Percentiles rank a stretch among this genome's conserved stretches.
These are phyloP conservation scores for Lytechinus variegatus DNA, from an alignment of 35 echinoderm and acorn worm genomes.

Conservation along the genomic window DNA sequence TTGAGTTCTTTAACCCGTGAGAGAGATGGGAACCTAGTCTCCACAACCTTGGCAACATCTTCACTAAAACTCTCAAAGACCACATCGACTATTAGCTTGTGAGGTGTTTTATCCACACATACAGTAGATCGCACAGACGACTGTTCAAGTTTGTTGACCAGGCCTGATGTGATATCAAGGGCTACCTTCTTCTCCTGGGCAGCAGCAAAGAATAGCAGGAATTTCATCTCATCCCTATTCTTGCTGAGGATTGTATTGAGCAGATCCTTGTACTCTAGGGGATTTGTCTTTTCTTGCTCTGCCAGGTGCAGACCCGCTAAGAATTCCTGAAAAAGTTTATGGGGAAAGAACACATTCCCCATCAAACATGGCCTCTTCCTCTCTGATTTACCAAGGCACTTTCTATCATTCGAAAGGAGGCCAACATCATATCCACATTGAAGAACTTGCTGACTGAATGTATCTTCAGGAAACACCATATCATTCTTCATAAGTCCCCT, in stretches of 20 bases:
- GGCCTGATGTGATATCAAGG: not conserved
- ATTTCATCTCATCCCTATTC: constrained; percentile 3
- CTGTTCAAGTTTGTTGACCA: not conserved
- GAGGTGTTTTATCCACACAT: not conserved
- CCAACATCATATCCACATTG: not conserved
- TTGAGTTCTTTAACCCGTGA: not conserved
- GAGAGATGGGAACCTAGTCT: not conserved
- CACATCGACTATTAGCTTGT: not conserved
- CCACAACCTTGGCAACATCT: not conserved
- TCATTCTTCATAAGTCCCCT: not conserved
- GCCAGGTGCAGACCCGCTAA: not conserved
- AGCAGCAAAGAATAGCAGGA: not conserved
- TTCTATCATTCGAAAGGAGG: not conserved
- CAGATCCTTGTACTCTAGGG: not conserved
- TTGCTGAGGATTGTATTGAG: not conserved
- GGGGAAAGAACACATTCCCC: not conserved
- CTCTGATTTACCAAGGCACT: not conserved
- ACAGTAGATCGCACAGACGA: not conserved
- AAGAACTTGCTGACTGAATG: not conserved
- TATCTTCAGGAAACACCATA: not conserved
- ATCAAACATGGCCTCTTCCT: not conserved
- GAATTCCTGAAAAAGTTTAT: constrained; percentile 13
- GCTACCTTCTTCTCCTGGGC: not conserved
- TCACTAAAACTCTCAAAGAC: not conserved
- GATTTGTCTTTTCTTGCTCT: not conserved